Percentiles rank a stretch among this genome's conserved stretches.
Evolutionary conservation across 2,113 vertebrate species (phyloP).

Genomic region (Trematomus loennbergii): DNA sequence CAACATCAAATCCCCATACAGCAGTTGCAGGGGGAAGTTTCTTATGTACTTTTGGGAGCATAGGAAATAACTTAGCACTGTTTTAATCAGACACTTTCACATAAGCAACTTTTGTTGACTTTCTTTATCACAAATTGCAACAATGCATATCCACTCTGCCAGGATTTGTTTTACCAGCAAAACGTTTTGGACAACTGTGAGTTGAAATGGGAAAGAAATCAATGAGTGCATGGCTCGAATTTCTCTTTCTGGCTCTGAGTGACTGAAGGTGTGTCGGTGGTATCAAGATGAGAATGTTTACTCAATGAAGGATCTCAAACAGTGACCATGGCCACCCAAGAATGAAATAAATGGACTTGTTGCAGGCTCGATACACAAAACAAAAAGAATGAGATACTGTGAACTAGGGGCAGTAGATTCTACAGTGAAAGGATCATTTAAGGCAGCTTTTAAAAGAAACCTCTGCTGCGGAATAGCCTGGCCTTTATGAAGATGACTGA

Average conservation of each 20-base stretch:
- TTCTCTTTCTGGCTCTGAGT: slow-evolving; percentile 18
- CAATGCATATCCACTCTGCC: background rate
- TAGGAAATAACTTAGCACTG: background rate
- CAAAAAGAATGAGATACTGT: background rate
- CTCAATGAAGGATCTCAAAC: slow-evolving; percentile 20
- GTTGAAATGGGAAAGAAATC: background rate
- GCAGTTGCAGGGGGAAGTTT: background rate
- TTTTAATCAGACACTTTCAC: slow-evolving; percentile 25
- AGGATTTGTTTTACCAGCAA: slow-evolving; percentile 6
- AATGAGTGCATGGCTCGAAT: slow-evolving; percentile 9
- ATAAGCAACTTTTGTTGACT: slow-evolving; percentile 10
- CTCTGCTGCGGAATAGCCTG: background rate
- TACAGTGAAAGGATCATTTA: background rate
- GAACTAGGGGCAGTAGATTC: slow-evolving; percentile 2
- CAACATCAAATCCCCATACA: background rate
- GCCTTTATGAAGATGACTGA: background rate
- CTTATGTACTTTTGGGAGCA: background rate
- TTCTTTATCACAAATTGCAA: slow-evolving; percentile 18
- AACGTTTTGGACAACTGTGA: slow-evolving; percentile 17
- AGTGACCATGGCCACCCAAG: slow-evolving; percentile 3
- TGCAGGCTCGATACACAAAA: slow-evolving; percentile 22
- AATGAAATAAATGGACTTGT: slow-evolving; percentile 8
- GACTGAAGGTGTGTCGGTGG: slow-evolving; percentile 13
- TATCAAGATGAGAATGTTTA: slow-evolving; percentile 24
- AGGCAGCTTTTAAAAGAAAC: slow-evolving; percentile 20